Evolutionary conservation across 2,113 vertebrate species (phyloP).

Genomic region (Hirundichthys speculiger): DNA sequence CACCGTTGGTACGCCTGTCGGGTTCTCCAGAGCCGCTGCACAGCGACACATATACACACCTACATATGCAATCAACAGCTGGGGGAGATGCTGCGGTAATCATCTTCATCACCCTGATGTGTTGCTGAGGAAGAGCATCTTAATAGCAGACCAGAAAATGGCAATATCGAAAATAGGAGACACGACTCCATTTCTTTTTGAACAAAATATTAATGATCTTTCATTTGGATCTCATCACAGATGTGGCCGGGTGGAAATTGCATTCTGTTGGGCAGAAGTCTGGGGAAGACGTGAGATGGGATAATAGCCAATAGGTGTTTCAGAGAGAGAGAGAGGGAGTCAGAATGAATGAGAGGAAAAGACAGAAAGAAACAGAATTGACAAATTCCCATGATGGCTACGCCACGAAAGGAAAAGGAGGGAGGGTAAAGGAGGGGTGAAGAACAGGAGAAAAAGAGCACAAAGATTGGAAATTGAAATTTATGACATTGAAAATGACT

Average conservation of each 20-base stretch:
- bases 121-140: slow-evolving; percentile 49
- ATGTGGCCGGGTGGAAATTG: slow-evolving; percentile 85
- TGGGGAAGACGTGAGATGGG: slow-evolving; percentile 85
- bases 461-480: slow-evolving; percentile 93
- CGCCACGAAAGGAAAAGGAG: slow-evolving; percentile 31
- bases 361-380: slow-evolving; percentile 72
- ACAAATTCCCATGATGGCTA: slow-evolving; percentile 78
- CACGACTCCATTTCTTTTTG: slow-evolving; percentile 75
- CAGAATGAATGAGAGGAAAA: slow-evolving; percentile 62
- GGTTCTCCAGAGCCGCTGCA: slow-evolving; percentile 44
- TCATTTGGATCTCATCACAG: slow-evolving; percentile 89
- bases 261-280: slow-evolving; percentile 86
- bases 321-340: slow-evolving; percentile 63
- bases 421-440: slow-evolving; percentile 8
- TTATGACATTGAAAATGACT: slow-evolving; percentile 97
- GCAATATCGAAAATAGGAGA: slow-evolving; percentile 70
- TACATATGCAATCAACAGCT: slow-evolving; percentile 48
- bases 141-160: slow-evolving; percentile 49
- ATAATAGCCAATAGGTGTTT: slow-evolving; percentile 88
- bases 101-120: slow-evolving; percentile 56
- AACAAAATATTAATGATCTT: slow-evolving; percentile 85
- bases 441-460: slow-evolving; percentile 44
- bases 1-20: slow-evolving; percentile 53
- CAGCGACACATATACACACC: no score
- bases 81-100: slow-evolving; percentile 38